Evolutionary conservation across 92 coral and sea anemone genomes (phyloP).

Genomic region (Scolanthus callimorphus): DNA sequence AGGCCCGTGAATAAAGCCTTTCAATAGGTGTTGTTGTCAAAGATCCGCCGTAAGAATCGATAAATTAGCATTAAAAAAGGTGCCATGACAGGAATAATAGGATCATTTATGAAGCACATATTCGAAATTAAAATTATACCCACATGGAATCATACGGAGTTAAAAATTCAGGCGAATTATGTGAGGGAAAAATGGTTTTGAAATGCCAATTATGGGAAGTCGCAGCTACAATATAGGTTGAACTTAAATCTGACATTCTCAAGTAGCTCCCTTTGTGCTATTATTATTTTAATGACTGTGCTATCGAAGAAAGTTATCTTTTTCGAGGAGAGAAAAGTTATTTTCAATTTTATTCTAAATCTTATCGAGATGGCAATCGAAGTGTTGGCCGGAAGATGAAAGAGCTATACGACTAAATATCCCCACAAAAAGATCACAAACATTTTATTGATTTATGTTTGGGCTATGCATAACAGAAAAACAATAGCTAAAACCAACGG

Average conservation of each 20-base stretch:
- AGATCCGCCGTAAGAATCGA: constrained; percentile 76
- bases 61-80: constrained; percentile 64
- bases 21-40: constrained; percentile 72
- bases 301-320: constrained; percentile 56
- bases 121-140: constrained; percentile 75
- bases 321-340: constrained; percentile 72
- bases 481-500: not conserved
- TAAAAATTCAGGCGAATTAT: constrained; percentile 26
- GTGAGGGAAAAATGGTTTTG: constrained; percentile 2
- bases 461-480: not conserved
- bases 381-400: constrained; percentile 89
- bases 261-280: constrained; percentile 45
- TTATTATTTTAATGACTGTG: constrained; percentile 66
- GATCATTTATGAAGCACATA: constrained; percentile 70
- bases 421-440: constrained; percentile 24
- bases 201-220: constrained; percentile 32
- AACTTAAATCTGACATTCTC: constrained; percentile 58
- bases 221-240: constrained; percentile 29
- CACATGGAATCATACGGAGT: constrained; percentile 37
- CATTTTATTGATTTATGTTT: constrained; percentile 11
- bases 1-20: constrained; percentile 68
- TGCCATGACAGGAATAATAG: constrained; percentile 56
- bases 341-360: constrained; percentile 66
- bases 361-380: constrained; percentile 81
- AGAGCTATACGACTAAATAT: constrained; percentile 48